Percentiles rank a stretch among this genome's conserved stretches.
These are phyloP conservation scores for Epinotia brunnichana DNA, from an alignment of 2,888 invertebrate genomes.

Conservation along the genomic window DNA sequence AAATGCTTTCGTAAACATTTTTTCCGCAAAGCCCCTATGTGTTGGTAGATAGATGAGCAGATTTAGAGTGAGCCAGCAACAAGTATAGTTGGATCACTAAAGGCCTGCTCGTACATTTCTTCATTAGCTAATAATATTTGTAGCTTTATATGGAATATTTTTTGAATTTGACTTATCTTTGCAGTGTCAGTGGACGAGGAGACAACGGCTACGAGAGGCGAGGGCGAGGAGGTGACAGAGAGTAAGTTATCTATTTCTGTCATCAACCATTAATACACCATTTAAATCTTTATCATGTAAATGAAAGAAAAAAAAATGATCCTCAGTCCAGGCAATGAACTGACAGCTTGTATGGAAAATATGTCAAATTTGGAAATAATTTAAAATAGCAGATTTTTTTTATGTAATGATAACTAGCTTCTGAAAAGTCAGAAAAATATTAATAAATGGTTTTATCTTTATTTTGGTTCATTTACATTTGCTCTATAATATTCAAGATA, in stretches of 20 bases:
- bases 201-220: slow-evolving; percentile 82
- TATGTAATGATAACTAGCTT: no score
- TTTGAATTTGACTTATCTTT: slow-evolving; percentile 45
- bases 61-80: slow-evolving; percentile 67
- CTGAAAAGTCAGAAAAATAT: no score
- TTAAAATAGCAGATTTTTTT: no score
- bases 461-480: no score
- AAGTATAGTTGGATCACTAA: slow-evolving; percentile 66
- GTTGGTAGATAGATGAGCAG: slow-evolving; percentile 71
- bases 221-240: slow-evolving; percentile 75
- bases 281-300: no score
- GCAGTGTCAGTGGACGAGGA: slow-evolving; percentile 74
- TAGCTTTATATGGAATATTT: neutral
- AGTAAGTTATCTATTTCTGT: slow-evolving; percentile 73
- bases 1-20: slow-evolving; percentile 45
- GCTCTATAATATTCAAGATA: no score
- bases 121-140: neutral
- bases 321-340: no score
- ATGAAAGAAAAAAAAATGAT: no score
- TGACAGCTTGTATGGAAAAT: no score
- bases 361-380: no score
- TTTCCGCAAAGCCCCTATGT: slow-evolving; percentile 46
- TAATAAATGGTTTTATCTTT: no score
- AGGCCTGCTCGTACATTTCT: slow-evolving; percentile 73
- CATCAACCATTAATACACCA: neutral